These are phyloP conservation scores for Rhombomys opimus DNA, from an alignment of 2,113 vertebrate genomes.

Conservation along the genomic window DNA sequence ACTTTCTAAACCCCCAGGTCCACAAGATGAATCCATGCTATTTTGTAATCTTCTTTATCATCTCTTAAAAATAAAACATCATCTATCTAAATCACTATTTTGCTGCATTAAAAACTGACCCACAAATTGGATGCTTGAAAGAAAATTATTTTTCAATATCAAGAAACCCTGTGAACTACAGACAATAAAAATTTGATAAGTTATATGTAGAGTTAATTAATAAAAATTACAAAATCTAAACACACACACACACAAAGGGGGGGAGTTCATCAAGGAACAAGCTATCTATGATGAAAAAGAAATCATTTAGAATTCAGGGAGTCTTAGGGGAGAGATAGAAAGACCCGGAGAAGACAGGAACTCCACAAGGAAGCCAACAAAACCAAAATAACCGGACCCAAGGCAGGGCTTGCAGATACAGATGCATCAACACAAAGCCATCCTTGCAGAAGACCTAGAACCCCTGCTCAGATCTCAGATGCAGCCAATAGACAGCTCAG, in stretches of 20 bases:
- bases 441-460: too few species aligned
- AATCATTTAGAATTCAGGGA: too few species aligned
- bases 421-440: too few species aligned
- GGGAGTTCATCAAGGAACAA: not conserved
- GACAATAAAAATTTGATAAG: not conserved
- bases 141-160: constrained; percentile 13
- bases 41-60: not conserved
- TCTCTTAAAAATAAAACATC: not conserved
- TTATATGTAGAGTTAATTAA: not conserved
- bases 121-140: not conserved
- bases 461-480: too few species aligned
- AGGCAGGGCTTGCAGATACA: too few species aligned
- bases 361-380: too few species aligned
- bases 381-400: too few species aligned
- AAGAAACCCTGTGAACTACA: not conserved
- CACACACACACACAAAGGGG: too few species aligned
- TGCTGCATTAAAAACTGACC: not conserved
- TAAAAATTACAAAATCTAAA: constrained; percentile 4
- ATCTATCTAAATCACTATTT: not conserved
- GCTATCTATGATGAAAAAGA: not conserved
- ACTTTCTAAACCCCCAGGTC: not conserved
- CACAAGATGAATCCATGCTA: not conserved
- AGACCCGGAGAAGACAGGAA: too few species aligned
- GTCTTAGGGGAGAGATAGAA: too few species aligned
- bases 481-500: too few species aligned